These are phyloP conservation scores for Kuschelorhynchus macadamiae DNA, from an alignment of 2,888 invertebrate genomes.

Conservation along the genomic window DNA sequence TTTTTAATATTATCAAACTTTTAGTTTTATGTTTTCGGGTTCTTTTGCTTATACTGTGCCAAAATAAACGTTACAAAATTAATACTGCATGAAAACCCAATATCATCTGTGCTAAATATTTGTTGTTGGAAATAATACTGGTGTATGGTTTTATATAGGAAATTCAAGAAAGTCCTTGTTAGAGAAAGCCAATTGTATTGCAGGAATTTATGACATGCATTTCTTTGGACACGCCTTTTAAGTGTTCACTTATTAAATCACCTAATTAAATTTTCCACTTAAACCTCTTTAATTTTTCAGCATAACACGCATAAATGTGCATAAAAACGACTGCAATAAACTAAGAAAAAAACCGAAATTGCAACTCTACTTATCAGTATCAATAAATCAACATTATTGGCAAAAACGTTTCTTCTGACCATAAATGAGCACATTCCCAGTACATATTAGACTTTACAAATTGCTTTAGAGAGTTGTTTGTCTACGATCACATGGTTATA, in stretches of 20 bases:
- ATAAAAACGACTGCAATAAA: conserved; percentile 4
- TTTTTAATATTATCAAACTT: too few relatives aligned
- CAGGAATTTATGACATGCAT: not conserved
- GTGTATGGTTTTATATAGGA: too few relatives aligned
- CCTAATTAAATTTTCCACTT: conserved; percentile 27
- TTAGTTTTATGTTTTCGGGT: too few relatives aligned
- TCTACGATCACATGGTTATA: conserved; percentile 10
- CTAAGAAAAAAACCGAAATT: conserved; percentile 18
- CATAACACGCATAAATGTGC: conserved; percentile 13
- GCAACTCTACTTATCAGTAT: conserved; percentile 36
- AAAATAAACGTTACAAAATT: too few relatives aligned
- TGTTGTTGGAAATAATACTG: too few relatives aligned
- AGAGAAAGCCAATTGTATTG: too few relatives aligned
- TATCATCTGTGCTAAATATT: too few relatives aligned
- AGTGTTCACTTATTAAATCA: conserved; percentile 20
- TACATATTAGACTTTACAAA: conserved; percentile 27
- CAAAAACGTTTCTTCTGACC: conserved; percentile 22
- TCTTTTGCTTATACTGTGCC: too few relatives aligned
- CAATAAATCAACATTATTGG: conserved; percentile 37
- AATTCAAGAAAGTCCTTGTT: too few relatives aligned
- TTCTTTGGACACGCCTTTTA: conserved; percentile 27
- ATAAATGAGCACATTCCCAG: conserved; percentile 22
- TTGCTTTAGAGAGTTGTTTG: conserved; percentile 34
- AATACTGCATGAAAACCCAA: too few relatives aligned
- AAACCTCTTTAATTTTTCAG: conserved; percentile 10